phyloP scores from a whole-genome alignment of 2,113 vertebrate species.

The Sminthopsis crassicaudata region DNA sequence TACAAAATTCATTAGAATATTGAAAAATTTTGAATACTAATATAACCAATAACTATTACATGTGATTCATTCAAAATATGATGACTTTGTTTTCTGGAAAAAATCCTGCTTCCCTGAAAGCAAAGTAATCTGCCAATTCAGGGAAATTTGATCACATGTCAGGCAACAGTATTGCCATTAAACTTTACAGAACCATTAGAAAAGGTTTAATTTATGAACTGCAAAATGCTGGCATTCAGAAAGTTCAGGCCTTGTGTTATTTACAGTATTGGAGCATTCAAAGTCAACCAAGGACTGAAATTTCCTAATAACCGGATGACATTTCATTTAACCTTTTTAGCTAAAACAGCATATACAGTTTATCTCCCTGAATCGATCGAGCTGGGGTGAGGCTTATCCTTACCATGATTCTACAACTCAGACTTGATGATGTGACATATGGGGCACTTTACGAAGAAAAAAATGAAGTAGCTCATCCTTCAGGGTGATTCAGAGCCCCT shows the following conservation, averaged over 20 bases:
- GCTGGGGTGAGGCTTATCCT: slow-evolving; percentile 67
- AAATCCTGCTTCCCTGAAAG: slow-evolving; percentile 11
- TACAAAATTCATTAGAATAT: neutral
- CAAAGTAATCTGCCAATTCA: neutral
- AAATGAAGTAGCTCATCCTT: slow-evolving; percentile 11
- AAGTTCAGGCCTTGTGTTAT: slow-evolving; percentile 68
- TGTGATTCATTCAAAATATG: neutral
- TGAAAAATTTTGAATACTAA: neutral
- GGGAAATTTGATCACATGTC: slow-evolving; percentile 31
- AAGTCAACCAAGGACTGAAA: slow-evolving; percentile 70
- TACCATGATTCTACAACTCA: slow-evolving; percentile 49
- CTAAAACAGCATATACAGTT: slow-evolving; percentile 71
- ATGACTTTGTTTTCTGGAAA: neutral
- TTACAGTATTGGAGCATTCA: slow-evolving; percentile 65
- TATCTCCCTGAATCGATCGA: slow-evolving; percentile 57
- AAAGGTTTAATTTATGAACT: slow-evolving; percentile 74
- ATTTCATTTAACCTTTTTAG: slow-evolving; percentile 78
- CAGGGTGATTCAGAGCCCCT: accelerated
- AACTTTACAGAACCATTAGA: slow-evolving; percentile 55
- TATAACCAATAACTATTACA: neutral
- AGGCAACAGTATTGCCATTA: slow-evolving; percentile 33
- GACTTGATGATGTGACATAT: slow-evolving; percentile 60
- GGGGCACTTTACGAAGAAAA: slow-evolving; percentile 55
- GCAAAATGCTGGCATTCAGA: slow-evolving; percentile 63
- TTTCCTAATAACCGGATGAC: slow-evolving; percentile 70